A percentile compares a stretch with the other conserved stretches of the same genome.
These are phyloP conservation scores for Centruroides sculpturatus DNA, from an alignment of 1,140 invertebrate species.

Conservation along the genomic window DNA sequence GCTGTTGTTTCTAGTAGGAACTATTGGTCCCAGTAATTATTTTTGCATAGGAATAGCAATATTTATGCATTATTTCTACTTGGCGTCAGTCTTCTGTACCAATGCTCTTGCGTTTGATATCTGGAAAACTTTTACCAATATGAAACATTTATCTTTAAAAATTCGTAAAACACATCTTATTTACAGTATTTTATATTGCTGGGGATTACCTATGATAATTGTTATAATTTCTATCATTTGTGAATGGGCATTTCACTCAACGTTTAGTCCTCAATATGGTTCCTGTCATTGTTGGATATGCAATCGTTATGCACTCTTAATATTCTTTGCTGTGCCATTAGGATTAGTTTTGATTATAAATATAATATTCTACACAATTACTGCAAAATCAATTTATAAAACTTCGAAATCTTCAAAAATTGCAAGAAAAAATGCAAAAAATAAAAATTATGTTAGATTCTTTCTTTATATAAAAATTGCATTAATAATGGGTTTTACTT, in stretches of 20 bases:
- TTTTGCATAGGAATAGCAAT: no score
- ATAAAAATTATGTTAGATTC: slow-evolving; percentile 21
- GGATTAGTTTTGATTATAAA: slow-evolving; percentile 34
- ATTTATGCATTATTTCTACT: no score
- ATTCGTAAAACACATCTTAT: slow-evolving; percentile 20
- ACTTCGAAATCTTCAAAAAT: slow-evolving; percentile 9
- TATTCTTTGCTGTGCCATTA: slow-evolving; percentile 37
- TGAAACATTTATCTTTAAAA: no score
- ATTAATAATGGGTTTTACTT: slow-evolving; percentile 34
- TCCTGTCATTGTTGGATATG: slow-evolving; percentile 37
- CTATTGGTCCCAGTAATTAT: no score
- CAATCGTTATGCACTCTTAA: slow-evolving; percentile 32
- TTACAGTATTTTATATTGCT: slow-evolving; percentile 19
- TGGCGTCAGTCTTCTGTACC: no score
- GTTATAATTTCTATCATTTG: slow-evolving; percentile 19
- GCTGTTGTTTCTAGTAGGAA: no score
- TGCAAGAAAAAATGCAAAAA: slow-evolving; percentile 6
- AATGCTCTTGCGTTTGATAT: no score
- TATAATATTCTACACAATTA: slow-evolving; percentile 35
- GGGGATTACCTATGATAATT: slow-evolving; percentile 23
- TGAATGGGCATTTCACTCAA: background rate
- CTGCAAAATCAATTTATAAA: slow-evolving; percentile 26
- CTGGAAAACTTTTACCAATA: no score
- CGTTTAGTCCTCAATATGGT: slow-evolving; percentile 21
- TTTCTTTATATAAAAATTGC: slow-evolving; percentile 35